Conservation (phyloP, 2,888 invertebrate genomes). For the Dasypogon diadema region DNA sequence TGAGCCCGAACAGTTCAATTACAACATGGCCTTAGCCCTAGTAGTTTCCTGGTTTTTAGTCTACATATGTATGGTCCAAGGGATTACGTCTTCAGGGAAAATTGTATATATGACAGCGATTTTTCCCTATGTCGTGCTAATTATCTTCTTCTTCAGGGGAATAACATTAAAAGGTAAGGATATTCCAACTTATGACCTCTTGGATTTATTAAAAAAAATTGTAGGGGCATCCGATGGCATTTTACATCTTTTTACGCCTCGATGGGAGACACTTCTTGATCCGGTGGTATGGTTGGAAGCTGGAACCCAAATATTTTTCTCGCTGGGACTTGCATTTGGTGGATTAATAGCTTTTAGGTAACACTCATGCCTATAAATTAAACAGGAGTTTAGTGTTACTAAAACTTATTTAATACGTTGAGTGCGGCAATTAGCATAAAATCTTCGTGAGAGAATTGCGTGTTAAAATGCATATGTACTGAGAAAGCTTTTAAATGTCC, state of each 20-base stretch:
- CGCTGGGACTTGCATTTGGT: constrained; percentile 94
- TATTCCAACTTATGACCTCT: not conserved
- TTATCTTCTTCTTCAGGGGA: constrained; percentile 96
- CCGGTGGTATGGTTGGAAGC: constrained; percentile 98
- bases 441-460: too few species aligned
- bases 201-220: not conserved
- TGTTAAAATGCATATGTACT: too few species aligned
- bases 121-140: constrained; percentile 94
- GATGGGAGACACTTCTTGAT: constrained; percentile 91
- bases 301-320: constrained; percentile 98
- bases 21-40: constrained; percentile 89
- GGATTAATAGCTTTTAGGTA: constrained; percentile 92
- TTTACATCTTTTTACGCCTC: constrained; percentile 89
- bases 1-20: constrained; percentile 87
- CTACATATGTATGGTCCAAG: constrained; percentile 97
- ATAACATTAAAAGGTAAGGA: constrained; percentile 84
- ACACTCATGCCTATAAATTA: not conserved
- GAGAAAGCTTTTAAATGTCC: too few species aligned
- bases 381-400: not conserved
- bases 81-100: constrained; percentile 96
- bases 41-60: constrained; percentile 93
- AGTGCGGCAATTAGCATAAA: too few species aligned
- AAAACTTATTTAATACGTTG: not conserved
- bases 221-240: constrained; percentile 78
- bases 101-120: constrained; percentile 97